Conservation (phyloP, 2,113 vertebrate species). For the Scytalopus superciliaris region DNA sequence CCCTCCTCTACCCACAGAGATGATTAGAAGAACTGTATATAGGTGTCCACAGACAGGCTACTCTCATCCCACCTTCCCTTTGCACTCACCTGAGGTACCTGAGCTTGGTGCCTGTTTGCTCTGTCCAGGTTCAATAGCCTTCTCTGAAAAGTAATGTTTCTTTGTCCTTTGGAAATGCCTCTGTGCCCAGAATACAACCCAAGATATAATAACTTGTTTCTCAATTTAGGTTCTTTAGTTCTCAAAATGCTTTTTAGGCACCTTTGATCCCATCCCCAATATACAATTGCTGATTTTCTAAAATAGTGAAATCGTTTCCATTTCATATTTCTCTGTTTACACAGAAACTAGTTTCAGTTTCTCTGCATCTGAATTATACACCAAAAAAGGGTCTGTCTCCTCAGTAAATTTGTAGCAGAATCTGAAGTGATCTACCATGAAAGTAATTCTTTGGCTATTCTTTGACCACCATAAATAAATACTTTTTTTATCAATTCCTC, state of each 20-base stretch:
- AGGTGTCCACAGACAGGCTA: neutral
- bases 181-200: neutral
- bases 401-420: neutral
- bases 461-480: neutral
- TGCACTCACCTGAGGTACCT: neutral
- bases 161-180: neutral
- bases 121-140: neutral
- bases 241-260: neutral
- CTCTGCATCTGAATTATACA: neutral
- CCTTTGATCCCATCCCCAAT: neutral
- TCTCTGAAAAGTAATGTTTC: neutral
- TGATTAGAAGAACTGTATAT: neutral
- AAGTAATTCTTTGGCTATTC: neutral
- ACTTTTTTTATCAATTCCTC: neutral
- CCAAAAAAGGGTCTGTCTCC: neutral
- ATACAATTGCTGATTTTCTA: neutral
- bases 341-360: neutral
- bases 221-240: neutral
- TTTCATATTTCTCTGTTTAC: neutral
- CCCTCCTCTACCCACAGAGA: neutral
- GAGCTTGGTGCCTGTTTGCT: neutral
- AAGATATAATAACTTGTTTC: neutral
- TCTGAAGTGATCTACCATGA: neutral
- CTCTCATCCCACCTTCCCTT: neutral
- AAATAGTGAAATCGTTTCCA: neutral